These are phyloP conservation scores for Spinus olivaceus DNA, from an alignment of 2,797 vertebrate genomes.

Conservation along the genomic window DNA sequence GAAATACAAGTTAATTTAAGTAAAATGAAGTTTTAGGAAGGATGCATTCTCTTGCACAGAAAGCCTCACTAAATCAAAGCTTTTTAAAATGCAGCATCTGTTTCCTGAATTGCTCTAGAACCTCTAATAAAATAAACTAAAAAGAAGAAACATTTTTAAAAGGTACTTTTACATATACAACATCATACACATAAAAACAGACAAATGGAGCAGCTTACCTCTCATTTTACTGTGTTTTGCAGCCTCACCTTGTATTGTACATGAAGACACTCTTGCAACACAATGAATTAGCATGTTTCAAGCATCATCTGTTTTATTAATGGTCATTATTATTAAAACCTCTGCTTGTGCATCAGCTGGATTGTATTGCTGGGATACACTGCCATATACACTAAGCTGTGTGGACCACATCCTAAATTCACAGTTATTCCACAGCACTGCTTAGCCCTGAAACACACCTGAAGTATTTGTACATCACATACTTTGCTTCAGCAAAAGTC, in stretches of 20 bases:
- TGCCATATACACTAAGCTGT: not conserved
- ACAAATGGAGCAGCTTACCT: not conserved
- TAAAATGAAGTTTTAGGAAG: constrained; percentile 67
- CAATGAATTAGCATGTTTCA: not conserved
- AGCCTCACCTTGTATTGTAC: not conserved
- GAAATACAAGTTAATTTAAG: constrained; percentile 72
- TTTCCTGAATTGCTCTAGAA: constrained; percentile 38
- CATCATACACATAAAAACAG: not conserved
- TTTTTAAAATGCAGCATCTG: constrained; percentile 40
- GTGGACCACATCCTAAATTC: not conserved
- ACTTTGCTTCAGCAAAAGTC: not conserved
- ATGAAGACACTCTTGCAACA: not conserved
- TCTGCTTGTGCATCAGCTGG: not conserved
- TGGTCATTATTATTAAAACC: not conserved
- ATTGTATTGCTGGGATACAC: not conserved
- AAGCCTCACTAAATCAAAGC: constrained; percentile 19
- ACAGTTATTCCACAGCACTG: not conserved
- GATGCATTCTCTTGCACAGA: constrained; percentile 50
- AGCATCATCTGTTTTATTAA: not conserved
- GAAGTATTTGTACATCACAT: not conserved
- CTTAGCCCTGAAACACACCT: not conserved
- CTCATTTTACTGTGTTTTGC: not conserved
- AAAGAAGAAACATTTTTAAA: not conserved
- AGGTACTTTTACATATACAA: not conserved
- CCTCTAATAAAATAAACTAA: not conserved